phyloP scores from a whole-genome alignment of 53 echinoderm and acorn worm genomes.

The Echinometra lucunter region DNA sequence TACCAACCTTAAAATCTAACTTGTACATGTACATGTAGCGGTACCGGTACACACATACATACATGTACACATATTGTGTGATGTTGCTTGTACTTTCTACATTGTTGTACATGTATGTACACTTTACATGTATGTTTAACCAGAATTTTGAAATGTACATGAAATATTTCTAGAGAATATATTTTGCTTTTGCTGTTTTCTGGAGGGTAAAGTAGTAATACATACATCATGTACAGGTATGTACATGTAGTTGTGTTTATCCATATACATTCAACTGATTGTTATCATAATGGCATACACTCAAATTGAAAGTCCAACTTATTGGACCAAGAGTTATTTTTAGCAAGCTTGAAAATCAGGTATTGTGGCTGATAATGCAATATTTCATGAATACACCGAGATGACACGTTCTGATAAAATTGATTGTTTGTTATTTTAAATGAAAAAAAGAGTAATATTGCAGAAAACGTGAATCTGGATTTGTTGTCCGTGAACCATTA shows the following conservation, averaged over 20 bases:
- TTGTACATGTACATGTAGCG: conserved; percentile 30
- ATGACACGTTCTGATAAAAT: not conserved
- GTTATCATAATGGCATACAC: not conserved
- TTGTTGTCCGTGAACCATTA: not conserved
- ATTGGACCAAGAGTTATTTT: not conserved
- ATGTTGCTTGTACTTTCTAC: too few relatives aligned
- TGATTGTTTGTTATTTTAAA: not conserved
- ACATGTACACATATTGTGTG: too few relatives aligned
- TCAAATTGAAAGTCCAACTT: not conserved
- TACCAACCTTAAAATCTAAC: too few relatives aligned
- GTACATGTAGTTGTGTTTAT: too few relatives aligned
- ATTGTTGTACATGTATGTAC: too few relatives aligned
- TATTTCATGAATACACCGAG: not conserved
- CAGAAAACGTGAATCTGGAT: not conserved
- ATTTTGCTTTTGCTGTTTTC: too few relatives aligned
- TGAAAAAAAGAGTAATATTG: not conserved
- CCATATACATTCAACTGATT: not conserved
- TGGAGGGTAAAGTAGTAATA: too few relatives aligned
- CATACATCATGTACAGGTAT: too few relatives aligned
- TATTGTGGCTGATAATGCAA: not conserved
- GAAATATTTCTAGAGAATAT: too few relatives aligned
- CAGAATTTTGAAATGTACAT: too few relatives aligned
- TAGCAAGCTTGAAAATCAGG: not conserved
- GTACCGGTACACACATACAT: not conserved
- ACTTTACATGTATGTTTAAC: too few relatives aligned